Conservation (phyloP, 1,140 invertebrate species). For the Drosophila ananassae region DNA sequence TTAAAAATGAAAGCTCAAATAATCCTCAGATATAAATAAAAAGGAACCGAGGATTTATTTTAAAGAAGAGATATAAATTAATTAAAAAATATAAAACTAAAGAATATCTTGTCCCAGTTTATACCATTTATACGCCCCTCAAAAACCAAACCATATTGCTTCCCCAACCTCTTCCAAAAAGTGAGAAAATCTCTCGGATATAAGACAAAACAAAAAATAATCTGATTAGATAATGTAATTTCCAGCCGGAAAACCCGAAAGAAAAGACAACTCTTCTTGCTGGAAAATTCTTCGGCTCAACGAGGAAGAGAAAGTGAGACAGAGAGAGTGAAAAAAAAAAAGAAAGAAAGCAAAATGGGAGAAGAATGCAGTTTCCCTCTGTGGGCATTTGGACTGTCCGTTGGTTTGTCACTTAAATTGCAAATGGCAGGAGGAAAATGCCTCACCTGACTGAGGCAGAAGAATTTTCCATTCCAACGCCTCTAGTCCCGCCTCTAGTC, state of each 20-base stretch:
- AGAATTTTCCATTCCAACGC: constrained; percentile 48
- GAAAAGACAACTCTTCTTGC: background rate
- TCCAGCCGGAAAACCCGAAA: background rate
- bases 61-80: no score
- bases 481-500: constrained; percentile 5
- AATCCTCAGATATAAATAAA: no score
- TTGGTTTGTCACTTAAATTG: constrained; percentile 69
- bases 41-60: no score
- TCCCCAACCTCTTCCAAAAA: background rate
- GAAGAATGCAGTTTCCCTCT: background rate
- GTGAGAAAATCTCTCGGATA: constrained; percentile 15
- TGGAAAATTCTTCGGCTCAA: background rate
- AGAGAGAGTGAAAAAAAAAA: background rate
- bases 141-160: no score
- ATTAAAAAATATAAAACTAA: no score
- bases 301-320: background rate
- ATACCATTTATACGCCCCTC: no score
- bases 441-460: constrained; percentile 11
- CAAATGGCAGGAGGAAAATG: constrained; percentile 31
- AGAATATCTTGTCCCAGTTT: no score
- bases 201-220: constrained; percentile 23
- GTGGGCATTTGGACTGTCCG: constrained; percentile 54
- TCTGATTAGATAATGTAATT: constrained; percentile 48
- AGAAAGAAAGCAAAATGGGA: background rate
- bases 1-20: no score